These are phyloP conservation scores for Timandra comae DNA, from an alignment of 2,888 invertebrate genomes.

Conservation along the genomic window DNA sequence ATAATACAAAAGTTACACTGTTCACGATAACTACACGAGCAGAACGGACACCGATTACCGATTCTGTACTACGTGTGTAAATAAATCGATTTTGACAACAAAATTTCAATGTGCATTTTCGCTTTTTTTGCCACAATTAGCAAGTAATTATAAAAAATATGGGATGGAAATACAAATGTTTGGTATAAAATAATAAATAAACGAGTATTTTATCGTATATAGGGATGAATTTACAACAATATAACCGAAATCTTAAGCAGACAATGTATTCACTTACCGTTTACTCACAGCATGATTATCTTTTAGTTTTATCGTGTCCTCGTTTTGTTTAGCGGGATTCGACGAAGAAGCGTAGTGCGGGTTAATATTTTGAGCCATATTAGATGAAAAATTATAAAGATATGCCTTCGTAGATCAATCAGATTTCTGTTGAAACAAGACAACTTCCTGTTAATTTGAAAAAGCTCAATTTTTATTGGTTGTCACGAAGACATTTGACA, in stretches of 20 bases:
- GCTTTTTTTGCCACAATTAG: too few relatives aligned
- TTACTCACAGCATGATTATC: slow-evolving; percentile 94
- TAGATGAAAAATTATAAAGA: slow-evolving; percentile 44
- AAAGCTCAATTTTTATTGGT: slow-evolving; percentile 72
- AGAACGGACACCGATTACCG: too few relatives aligned
- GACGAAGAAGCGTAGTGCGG: slow-evolving; percentile 85
- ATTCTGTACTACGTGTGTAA: background rate
- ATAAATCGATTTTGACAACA: slow-evolving; percentile 1
- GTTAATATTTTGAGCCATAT: slow-evolving; percentile 93
- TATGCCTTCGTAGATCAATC: slow-evolving; percentile 39
- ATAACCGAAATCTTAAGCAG: slow-evolving; percentile 3
- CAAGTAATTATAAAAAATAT: too few relatives aligned
- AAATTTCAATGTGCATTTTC: too few relatives aligned
- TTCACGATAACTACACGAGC: background rate
- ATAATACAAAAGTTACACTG: background rate
- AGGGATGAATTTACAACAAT: too few relatives aligned
- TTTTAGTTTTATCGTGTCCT: slow-evolving; percentile 84
- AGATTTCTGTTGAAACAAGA: slow-evolving; percentile 60
- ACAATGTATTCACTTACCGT: slow-evolving; percentile 78
- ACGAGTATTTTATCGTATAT: too few relatives aligned
- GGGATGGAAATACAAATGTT: too few relatives aligned
- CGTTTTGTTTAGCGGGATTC: slow-evolving; percentile 85
- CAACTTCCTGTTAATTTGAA: slow-evolving; percentile 69
- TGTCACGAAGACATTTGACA: slow-evolving; percentile 56
- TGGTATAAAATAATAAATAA: too few relatives aligned